phyloP scores from a whole-genome alignment of 2,113 vertebrate species.

The Dendrocopos noguchii region DNA sequence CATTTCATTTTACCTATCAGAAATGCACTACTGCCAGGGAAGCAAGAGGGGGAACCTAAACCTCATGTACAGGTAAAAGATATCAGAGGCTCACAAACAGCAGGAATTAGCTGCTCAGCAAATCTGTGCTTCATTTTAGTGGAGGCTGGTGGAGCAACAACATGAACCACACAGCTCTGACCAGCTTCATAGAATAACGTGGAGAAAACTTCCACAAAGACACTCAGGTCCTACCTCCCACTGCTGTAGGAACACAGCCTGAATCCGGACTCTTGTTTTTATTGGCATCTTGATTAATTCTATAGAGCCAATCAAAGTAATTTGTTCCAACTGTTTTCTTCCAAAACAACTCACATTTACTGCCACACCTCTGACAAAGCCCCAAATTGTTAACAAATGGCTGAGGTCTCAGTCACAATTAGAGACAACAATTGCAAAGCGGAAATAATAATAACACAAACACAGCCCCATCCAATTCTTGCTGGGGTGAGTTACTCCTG shows the following conservation, averaged over 20 bases:
- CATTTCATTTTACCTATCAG: background rate
- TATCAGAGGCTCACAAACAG: background rate
- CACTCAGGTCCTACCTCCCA: background rate
- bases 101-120: background rate
- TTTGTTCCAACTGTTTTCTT: constrained; percentile 35
- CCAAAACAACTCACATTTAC: constrained; percentile 17
- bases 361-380: constrained; percentile 14
- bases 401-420: background rate
- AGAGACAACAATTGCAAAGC: background rate
- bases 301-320: constrained; percentile 24
- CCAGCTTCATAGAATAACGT: background rate
- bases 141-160: background rate
- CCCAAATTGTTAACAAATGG: constrained; percentile 44
- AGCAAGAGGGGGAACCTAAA: background rate
- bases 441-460: background rate
- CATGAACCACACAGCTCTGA: background rate
- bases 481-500: constrained; percentile 9
- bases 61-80: background rate
- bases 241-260: background rate
- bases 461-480: background rate
- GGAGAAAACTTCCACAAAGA: background rate
- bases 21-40: background rate
- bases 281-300: constrained; percentile 16
- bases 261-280: background rate
- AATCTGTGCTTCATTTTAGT: background rate